Evolutionary conservation across 2,888 invertebrate genomes (phyloP), one percentile per base, ranked within the genome.

Genomic region (Phymatocera aterrima): DNA sequence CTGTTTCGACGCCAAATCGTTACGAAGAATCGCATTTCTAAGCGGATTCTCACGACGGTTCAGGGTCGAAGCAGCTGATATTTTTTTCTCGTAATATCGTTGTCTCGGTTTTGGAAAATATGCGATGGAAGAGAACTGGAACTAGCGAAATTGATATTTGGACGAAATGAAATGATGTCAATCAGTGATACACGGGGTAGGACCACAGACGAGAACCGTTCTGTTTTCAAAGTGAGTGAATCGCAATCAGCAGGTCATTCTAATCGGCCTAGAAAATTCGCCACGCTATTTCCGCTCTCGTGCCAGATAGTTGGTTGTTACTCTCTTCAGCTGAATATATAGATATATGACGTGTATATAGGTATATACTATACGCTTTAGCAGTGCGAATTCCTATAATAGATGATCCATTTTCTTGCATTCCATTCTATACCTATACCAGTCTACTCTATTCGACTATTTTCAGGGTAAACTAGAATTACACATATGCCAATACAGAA

Each of bases 211-310:
- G 28, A 18, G 43, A 43, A 43, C 43, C 5, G 6, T 43, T 68
- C n/a, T 40, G 46, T 68, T 68, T 68, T 46, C 15, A 46, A 43
- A 68, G 28, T 46, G n/a, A 28, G 24, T 68, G 68, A 68, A 68
- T 68, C 40, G 28, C 28, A 68, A 72, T 72, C 46, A 12, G 43
- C 51, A 72, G 21, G n/a, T n/a, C 72, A 51, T 72, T 72, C 51
- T 51, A 72, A 72, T 72, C 51, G 51, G 51, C 48, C 10, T 4
- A 34, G 31, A 51, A 28, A 72, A 72, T 72, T 51, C 5, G 51
- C 34, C 18, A 34, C 34, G 72, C 72, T 72, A 72, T 48, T 72
- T 72, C 51, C 72, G 51, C 51, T 12, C 72, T 72, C 34, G 51
- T 72, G 34, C 72, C 51, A 72, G 51, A 72, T 72, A 72, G 72